Percentiles rank a stretch among this genome's conserved stretches.
Conservation (phyloP, 1,140 invertebrate species). For the Trachelipus rathkii region DNA sequence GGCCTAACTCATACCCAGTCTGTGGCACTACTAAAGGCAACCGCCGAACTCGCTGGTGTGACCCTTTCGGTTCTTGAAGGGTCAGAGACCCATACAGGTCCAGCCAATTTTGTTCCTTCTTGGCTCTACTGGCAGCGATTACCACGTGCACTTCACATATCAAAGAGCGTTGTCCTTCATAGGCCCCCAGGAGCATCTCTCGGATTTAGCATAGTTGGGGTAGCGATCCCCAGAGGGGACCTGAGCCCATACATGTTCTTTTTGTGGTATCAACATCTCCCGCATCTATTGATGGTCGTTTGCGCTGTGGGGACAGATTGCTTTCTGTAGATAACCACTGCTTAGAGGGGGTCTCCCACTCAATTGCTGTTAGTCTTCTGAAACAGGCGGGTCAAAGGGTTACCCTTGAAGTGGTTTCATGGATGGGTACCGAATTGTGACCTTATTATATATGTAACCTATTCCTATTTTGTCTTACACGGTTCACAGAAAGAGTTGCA, state of each 20-base stretch:
- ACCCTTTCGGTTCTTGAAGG: constrained; percentile 53
- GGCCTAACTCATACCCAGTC: constrained; percentile 55
- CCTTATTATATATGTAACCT: neutral
- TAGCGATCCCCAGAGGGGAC: constrained; percentile 51
- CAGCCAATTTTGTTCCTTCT: constrained; percentile 54
- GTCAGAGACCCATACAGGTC: constrained; percentile 53
- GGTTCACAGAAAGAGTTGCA: too few relatives aligned
- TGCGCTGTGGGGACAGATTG: constrained; percentile 55
- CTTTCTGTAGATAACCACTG: constrained; percentile 55
- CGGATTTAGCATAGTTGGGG: constrained; percentile 58
- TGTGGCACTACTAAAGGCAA: constrained; percentile 53
- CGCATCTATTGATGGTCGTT: constrained; percentile 53
- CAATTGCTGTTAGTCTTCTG: constrained; percentile 53
- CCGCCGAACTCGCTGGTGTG: constrained; percentile 49
- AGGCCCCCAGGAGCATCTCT: constrained; percentile 48
- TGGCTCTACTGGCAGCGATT: constrained; percentile 58
- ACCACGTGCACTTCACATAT: constrained; percentile 54
- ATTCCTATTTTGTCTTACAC: too few relatives aligned
- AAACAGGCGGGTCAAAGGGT: constrained; percentile 54
- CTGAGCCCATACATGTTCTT: constrained; percentile 55
- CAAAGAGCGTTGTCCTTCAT: constrained; percentile 53
- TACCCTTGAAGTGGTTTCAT: constrained; percentile 53
- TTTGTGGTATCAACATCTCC: constrained; percentile 55
- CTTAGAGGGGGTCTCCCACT: constrained; percentile 53
- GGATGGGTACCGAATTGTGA: constrained; percentile 50